These are phyloP conservation scores for Halyomorpha halys DNA, from an alignment of 1,140 invertebrate genomes.

Conservation along the genomic window DNA sequence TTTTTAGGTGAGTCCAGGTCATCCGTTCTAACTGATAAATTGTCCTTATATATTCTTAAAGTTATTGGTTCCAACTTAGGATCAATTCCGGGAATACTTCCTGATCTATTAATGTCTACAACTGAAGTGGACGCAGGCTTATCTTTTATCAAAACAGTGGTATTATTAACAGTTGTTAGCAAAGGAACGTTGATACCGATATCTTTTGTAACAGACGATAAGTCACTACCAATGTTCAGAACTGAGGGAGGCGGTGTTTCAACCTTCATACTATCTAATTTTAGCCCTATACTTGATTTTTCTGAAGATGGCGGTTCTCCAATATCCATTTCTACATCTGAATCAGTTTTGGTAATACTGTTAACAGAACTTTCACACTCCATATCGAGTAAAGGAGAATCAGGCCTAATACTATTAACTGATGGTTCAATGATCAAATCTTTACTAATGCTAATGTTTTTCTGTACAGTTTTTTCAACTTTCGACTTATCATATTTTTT, in stretches of 20 bases:
- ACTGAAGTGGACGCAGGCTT: neutral
- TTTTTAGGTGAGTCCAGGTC: slow-evolving; percentile 20
- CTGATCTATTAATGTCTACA: neutral
- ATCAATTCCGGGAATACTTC: neutral
- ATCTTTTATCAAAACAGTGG: no score
- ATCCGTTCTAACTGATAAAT: slow-evolving; percentile 23
- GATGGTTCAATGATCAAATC: neutral
- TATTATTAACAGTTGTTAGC: no score
- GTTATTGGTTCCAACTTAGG: slow-evolving; percentile 28
- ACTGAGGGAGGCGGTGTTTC: no score
- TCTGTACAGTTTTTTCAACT: no score
- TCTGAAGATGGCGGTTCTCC: neutral
- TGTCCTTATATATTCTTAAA: slow-evolving; percentile 28
- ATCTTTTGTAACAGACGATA: no score
- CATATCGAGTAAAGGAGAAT: neutral
- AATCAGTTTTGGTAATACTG: neutral
- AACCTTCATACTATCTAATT: no score
- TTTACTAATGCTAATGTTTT: no score
- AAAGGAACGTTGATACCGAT: no score
- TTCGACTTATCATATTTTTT: neutral
- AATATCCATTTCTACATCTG: neutral
- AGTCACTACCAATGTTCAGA: no score
- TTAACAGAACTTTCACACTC: slow-evolving; percentile 1
- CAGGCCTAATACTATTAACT: neutral
- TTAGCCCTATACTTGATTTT: no score